Base-by-base conservation (phyloP, 2,113 vertebrate species). In the Calyptomena viridis region DNA sequence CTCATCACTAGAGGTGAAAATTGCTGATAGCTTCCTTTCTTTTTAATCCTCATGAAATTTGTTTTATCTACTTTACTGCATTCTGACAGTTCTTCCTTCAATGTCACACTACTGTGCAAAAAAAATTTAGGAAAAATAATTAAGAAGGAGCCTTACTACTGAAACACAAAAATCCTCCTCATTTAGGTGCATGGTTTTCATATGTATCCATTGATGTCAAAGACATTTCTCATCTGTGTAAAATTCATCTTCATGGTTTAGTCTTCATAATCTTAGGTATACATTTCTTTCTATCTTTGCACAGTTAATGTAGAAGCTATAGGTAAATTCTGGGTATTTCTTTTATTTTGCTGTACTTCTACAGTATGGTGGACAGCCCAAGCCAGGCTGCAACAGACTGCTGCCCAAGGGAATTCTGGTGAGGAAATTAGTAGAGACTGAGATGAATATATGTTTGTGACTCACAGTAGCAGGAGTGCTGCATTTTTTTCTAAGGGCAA, bases 21-120 rank as follows among this genome's bases (percentile, higher is more conserved):
- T 58, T 73, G 25, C 20, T 76, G 59, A 79, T 74, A 13, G 3
- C 8, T 85, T 91, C 21, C 31, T 69, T 87, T 91, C 21, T 25
- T 80, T 44, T 71, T 52, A 49, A 84, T 63, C 19, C 8, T 85
- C 23, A 46, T 25, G 17, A 56, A 69, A 23, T 58, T 59, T 42
- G 4, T 69, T 90, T 91, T 58, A n/a, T 37, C 47, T 80, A 4
- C 35, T 63, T 71, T 27, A n/a, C 4, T 6, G 12, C 8, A 25
- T 81, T n/a, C n/a, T 89, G 84, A 31, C 35, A 30, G 5, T 66
- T 73, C 37, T 76, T 66, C 49, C 49, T 78, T 87, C 40, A 53
- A 3, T 60, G 28, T 46, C 1, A 0, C 3, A 17, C 9, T 83
- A 17, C 39, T 42, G 27, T 1, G 46, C 1, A n/a, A 62, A 76